Conservation (phyloP, 2,888 invertebrate genomes). For the Lottia scabra region DNA sequence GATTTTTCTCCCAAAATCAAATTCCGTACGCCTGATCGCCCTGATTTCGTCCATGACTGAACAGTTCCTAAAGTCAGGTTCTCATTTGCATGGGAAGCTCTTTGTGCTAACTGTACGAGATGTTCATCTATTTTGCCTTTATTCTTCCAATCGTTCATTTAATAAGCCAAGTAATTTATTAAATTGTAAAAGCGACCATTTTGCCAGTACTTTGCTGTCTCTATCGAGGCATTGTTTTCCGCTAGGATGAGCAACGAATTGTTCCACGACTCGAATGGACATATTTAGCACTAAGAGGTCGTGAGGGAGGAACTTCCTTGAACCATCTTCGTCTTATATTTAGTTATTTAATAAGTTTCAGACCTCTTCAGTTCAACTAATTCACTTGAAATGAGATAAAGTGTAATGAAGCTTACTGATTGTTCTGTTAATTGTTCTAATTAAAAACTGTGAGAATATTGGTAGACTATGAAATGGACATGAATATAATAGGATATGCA, state of each 20-base stretch:
- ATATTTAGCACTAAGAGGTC: slow-evolving; percentile 4
- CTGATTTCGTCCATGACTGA: slow-evolving; percentile 23
- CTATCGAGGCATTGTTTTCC: slow-evolving; percentile 20
- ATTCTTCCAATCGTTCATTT: slow-evolving; percentile 16
- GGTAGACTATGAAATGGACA: too few relatives aligned
- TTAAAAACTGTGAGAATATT: neutral
- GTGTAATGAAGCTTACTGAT: neutral
- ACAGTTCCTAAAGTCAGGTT: slow-evolving; percentile 9
- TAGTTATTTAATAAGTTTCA: neutral
- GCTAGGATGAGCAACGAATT: slow-evolving; percentile 21
- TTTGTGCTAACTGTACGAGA: slow-evolving; percentile 16
- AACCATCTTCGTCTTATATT: neutral
- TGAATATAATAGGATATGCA: too few relatives aligned
- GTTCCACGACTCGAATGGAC: neutral
- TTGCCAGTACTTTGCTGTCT: slow-evolving; percentile 15
- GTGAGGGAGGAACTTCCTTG: neutral
- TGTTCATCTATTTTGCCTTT: slow-evolving; percentile 19
- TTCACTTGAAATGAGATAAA: neutral
- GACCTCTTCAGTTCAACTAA: neutral
- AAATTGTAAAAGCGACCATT: slow-evolving; percentile 24
- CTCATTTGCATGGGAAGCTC: slow-evolving; percentile 26
- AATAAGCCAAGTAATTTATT: slow-evolving; percentile 26
- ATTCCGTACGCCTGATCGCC: slow-evolving; percentile 39
- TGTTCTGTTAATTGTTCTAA: neutral
- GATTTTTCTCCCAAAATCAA: slow-evolving; percentile 42